Evolutionary conservation across 92 coral and sea anemone species (phyloP), one percentile per base, ranked within the genome.

Genomic region (Epizoanthus rinbou): DNA sequence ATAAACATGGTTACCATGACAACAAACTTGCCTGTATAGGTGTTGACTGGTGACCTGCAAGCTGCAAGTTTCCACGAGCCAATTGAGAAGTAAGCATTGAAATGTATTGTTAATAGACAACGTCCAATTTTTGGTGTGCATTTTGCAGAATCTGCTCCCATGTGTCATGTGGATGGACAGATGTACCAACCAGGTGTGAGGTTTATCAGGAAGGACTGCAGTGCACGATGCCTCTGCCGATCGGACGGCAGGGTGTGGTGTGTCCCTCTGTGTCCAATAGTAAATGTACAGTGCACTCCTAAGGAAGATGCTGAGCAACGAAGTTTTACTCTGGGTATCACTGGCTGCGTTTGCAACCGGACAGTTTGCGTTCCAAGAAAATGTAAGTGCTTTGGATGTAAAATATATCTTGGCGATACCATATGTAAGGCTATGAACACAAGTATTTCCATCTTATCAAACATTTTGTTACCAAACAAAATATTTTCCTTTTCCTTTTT

Each of bases 181-280:
- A 25, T 57, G 2, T 57, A 75, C 67, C 80, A 24, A 8, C 65
- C 66, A 5, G 80, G 80, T 8, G 18, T 28, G 0, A 64, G 45
- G 66, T 75, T 75, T 57, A 17, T 75, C 2, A 75, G 53, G 31
- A 57, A 75, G 64, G 80, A 75, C 59, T 75, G 80, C 53, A 75
- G 67, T n/a, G 67, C 67, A 8, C 67, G 80, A 10, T 75, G 80
- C 80, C 80, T 52, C 13, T 75, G 80, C 67, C 66, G 80, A 17
- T 4, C 10, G 0, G 80, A 75, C 67, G 80, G 80, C 80, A 75
- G 19, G 65, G 53, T 75, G n/a, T 75, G 80, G 80, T 75, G 80
- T n/a, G 59, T 75, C 59, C 80, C 80, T 3, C 31, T 75, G 67
- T 75, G 80, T 16, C 80, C 80, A 33, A 17, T 75, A 31, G 80